Conservation (phyloP, 2,888 invertebrate genomes). For the Malachius bipustulatus region DNA sequence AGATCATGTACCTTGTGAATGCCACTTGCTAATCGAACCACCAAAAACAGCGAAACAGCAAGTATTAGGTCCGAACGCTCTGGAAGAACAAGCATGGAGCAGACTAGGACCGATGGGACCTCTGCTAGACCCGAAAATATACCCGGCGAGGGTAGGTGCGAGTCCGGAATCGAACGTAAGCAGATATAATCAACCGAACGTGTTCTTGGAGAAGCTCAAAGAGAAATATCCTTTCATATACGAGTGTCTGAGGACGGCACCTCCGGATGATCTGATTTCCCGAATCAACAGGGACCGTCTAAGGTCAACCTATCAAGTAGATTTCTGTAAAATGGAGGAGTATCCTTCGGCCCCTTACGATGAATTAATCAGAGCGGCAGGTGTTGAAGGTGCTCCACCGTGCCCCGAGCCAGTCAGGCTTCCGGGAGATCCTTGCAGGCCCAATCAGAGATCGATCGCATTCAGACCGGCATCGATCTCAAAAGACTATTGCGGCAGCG, state of each 20-base stretch:
- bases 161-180: conserved; percentile 44
- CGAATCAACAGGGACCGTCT: conserved; percentile 50
- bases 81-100: conserved; percentile 34
- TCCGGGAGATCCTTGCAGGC: conserved; percentile 47
- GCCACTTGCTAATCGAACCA: conserved; percentile 26
- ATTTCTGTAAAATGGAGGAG: conserved; percentile 41
- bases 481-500: conserved; percentile 14
- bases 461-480: conserved; percentile 25
- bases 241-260: conserved; percentile 46
- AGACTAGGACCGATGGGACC: conserved; percentile 46
- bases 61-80: conserved; percentile 26
- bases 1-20: conserved; percentile 30
- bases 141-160: conserved; percentile 44
- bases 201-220: conserved; percentile 50
- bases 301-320: conserved; percentile 50
- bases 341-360: conserved; percentile 47
- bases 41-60: conserved; percentile 16
- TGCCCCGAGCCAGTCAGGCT: conserved; percentile 46
- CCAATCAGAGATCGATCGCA: conserved; percentile 37
- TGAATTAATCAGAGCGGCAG: conserved; percentile 43
- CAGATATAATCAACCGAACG: conserved; percentile 46
- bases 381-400: conserved; percentile 42
- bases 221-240: conserved; percentile 54
- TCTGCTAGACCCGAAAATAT: conserved; percentile 48
- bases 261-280: conserved; percentile 45